Base-by-base conservation (phyloP, 2,113 vertebrate species). In the Forbesichthys agassizii region DNA sequence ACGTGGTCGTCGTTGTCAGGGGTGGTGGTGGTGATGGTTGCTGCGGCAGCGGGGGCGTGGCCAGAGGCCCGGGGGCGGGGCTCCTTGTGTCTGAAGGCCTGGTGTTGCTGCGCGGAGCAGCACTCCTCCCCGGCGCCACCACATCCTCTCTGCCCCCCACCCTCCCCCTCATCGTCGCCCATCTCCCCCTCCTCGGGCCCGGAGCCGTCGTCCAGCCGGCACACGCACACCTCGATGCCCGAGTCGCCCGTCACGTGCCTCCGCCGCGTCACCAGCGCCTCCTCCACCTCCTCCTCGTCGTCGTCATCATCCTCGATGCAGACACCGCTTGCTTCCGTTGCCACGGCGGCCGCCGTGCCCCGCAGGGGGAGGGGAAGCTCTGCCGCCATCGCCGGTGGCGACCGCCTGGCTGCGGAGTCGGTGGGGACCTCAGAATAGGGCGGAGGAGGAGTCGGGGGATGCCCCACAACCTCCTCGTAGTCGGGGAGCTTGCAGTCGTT, bases 401-500 rank as follows among this genome's bases (percentile, higher is more conserved):
- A 74, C 16, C 61, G 52, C 5, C 71, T 68, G 36, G 82, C 65
- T 18, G 75, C 48, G 0, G 51, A 61, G 60, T 91, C 91, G 4
- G 84, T 82, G 10, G 88, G 82, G 74, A 84, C 82, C 81, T 93
- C 93, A 12, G 92, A 93, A 65, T 94, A 94, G 18, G 94, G 94
- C 3, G 94, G 94, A 13, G 94, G 94, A 0, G 94, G 94, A 0
- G 94, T 94, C 0, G 94, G 93, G 0, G 94, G 93, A 68, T 93
- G 93, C 16, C 91, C 93, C 1, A 94, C 91, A 2, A 94, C 93
- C 70, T 94, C 94, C 58, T 94, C 93, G 20, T 94, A 94, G 76
- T 94, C 93, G 1, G 94, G 94, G 64, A 94, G 93, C 72, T 94
- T 94, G 81, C 92, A 94, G 84, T 93, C 93, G 1, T 91, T 91